Percentiles rank a stretch among this genome's conserved stretches.
phyloP scores from a whole-genome alignment of 2,888 invertebrate genomes.

The Netelia virgata region DNA sequence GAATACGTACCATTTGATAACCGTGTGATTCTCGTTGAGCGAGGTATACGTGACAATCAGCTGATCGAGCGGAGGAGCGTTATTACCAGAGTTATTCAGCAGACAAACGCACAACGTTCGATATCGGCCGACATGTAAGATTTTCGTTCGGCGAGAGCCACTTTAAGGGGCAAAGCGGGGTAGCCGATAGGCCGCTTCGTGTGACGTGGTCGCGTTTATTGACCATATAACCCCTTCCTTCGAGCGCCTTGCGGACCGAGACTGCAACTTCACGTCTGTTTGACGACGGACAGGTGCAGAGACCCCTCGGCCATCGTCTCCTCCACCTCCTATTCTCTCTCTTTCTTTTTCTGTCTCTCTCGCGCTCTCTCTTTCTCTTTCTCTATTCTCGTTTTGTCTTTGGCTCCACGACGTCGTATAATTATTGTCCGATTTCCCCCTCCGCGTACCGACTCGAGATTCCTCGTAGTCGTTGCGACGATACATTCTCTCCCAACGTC shows the following conservation, averaged over 20 bases:
- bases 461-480: slow-evolving; percentile 3
- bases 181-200: slow-evolving; percentile 82
- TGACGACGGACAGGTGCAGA: slow-evolving; percentile 67
- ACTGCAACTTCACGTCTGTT: slow-evolving; percentile 78
- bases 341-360: slow-evolving; percentile 16
- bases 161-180: slow-evolving; percentile 82
- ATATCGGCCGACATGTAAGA: slow-evolving; percentile 82
- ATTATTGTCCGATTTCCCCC: slow-evolving; percentile 50
- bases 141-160: slow-evolving; percentile 80
- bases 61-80: slow-evolving; percentile 39
- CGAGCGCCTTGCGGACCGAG: slow-evolving; percentile 69
- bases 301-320: slow-evolving; percentile 32
- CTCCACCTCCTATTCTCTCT: slow-evolving; percentile 16
- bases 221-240: slow-evolving; percentile 85
- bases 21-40: slow-evolving; percentile 61
- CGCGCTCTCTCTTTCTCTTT: slow-evolving; percentile 9
- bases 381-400: slow-evolving; percentile 13
- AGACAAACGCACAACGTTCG: slow-evolving; percentile 77
- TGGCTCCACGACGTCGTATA: slow-evolving; percentile 33
- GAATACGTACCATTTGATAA: slow-evolving; percentile 65
- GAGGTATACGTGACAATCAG: slow-evolving; percentile 26
- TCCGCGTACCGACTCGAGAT: slow-evolving; percentile 12
- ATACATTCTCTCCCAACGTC: neutral
- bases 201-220: slow-evolving; percentile 84
- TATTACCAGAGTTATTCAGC: slow-evolving; percentile 72